Percentiles rank a stretch among this genome's conserved stretches.
These are phyloP conservation scores for Leptodactylus fuscus DNA, from an alignment of 2,113 vertebrate genomes.

Conservation along the genomic window DNA sequence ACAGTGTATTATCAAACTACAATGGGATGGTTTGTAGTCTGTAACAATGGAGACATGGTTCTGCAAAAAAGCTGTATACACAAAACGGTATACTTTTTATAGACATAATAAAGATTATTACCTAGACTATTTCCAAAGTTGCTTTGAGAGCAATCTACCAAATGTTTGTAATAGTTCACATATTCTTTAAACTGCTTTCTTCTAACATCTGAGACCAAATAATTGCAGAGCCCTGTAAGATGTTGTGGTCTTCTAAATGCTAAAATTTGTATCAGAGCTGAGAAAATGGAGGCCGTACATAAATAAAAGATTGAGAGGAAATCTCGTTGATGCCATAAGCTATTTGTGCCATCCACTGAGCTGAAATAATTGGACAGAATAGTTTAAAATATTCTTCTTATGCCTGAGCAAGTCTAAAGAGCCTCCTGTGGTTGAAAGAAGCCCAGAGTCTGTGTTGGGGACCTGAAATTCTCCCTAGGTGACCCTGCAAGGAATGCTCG, in stretches of 20 bases:
- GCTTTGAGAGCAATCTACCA: too few relatives aligned
- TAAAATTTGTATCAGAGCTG: slow-evolving; percentile 58
- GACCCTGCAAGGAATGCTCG: slow-evolving; percentile 60
- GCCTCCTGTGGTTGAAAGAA: slow-evolving; percentile 65
- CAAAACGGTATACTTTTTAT: too few relatives aligned
- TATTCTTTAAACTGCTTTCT: neutral
- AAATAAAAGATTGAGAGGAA: slow-evolving; percentile 68
- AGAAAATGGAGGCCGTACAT: slow-evolving; percentile 63
- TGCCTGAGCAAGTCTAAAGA: slow-evolving; percentile 66
- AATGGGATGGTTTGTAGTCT: neutral
- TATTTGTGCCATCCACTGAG: slow-evolving; percentile 67
- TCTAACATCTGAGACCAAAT: slow-evolving; percentile 56
- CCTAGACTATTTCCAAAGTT: neutral
- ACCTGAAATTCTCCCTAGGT: slow-evolving; percentile 60
- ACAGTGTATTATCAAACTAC: too few relatives aligned
- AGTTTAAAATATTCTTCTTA: slow-evolving; percentile 65
- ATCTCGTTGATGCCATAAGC: slow-evolving; percentile 59
- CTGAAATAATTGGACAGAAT: slow-evolving; percentile 69
- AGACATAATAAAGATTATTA: neutral
- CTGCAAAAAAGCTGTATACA: too few relatives aligned
- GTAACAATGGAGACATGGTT: neutral
- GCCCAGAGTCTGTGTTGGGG: slow-evolving; percentile 62
- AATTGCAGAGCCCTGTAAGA: slow-evolving; percentile 68
- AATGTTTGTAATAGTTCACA: neutral
- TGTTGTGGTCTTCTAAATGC: slow-evolving; percentile 8